A percentile compares a stretch with the other conserved stretches of the same genome.
These are phyloP conservation scores for Megalurothrips usitatus DNA, from an alignment of 2,888 invertebrate species.

Conservation along the genomic window DNA sequence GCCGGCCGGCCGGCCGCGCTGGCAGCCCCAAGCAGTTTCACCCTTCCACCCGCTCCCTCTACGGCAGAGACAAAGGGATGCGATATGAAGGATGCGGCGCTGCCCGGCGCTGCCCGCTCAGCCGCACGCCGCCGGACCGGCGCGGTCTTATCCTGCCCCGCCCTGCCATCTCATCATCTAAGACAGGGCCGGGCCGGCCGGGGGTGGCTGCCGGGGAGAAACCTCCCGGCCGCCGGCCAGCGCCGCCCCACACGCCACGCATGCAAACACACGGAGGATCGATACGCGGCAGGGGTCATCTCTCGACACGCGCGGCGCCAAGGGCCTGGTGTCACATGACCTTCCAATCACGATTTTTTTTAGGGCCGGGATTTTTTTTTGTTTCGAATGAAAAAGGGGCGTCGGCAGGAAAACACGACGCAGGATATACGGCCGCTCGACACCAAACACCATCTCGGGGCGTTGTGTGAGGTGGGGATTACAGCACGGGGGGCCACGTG, in stretches of 20 bases:
- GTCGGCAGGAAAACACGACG: too few species aligned
- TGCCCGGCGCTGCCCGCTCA: neutral
- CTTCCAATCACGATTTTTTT: too few species aligned
- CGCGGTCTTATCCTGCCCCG: neutral
- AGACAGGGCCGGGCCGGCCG: neutral
- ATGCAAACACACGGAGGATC: neutral
- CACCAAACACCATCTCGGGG: too few species aligned
- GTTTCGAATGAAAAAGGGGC: too few species aligned
- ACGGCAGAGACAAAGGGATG: neutral
- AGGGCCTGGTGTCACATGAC: too few species aligned
- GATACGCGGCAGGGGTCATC: too few species aligned
- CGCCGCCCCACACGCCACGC: neutral
- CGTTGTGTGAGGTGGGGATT: too few species aligned
- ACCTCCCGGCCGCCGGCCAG: neutral
- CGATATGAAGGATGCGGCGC: slow-evolving; percentile 8
- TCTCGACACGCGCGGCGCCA: too few species aligned
- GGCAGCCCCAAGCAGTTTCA: neutral
- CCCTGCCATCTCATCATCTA: slow-evolving; percentile 13
- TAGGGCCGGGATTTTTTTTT: too few species aligned
- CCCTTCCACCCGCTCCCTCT: neutral
- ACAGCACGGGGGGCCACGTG: too few species aligned
- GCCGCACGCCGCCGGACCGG: neutral
- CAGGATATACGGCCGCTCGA: too few species aligned
- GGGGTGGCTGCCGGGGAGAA: too few species aligned
- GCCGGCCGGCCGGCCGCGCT: neutral